Conservation (phyloP, 2,113 vertebrate genomes). For the Alethe diademata region DNA sequence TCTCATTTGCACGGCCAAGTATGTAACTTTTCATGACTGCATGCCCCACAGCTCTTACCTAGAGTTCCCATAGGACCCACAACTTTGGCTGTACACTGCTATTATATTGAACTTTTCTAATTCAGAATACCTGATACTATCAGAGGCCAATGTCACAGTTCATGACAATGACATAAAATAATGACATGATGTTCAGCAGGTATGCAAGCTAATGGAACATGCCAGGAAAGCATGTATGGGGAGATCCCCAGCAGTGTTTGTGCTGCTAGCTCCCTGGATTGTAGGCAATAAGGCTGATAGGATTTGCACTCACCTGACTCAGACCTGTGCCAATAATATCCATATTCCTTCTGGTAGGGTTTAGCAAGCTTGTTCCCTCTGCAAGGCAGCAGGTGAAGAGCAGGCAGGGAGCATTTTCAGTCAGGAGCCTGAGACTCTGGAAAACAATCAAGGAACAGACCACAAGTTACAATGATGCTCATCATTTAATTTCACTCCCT, state of each 20-base stretch:
- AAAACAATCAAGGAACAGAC: background rate
- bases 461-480: background rate
- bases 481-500: background rate
- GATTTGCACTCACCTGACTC: background rate
- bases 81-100: too few relatives aligned
- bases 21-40: background rate
- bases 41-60: too few relatives aligned
- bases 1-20: background rate
- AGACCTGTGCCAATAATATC: background rate
- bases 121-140: background rate
- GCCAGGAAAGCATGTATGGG: accelerated
- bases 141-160: background rate
- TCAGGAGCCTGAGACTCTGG: background rate
- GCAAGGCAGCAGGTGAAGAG: background rate
- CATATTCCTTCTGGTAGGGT: background rate
- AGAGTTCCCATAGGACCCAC: too few relatives aligned
- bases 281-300: background rate
- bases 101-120: background rate
- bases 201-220: background rate
- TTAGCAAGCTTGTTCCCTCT: background rate
- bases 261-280: too few relatives aligned
- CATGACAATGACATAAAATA: background rate
- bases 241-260: background rate
- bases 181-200: too few relatives aligned
- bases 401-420: background rate